phyloP scores from a whole-genome alignment of 1,140 invertebrate genomes.

The Doryteuthis pealeii region DNA sequence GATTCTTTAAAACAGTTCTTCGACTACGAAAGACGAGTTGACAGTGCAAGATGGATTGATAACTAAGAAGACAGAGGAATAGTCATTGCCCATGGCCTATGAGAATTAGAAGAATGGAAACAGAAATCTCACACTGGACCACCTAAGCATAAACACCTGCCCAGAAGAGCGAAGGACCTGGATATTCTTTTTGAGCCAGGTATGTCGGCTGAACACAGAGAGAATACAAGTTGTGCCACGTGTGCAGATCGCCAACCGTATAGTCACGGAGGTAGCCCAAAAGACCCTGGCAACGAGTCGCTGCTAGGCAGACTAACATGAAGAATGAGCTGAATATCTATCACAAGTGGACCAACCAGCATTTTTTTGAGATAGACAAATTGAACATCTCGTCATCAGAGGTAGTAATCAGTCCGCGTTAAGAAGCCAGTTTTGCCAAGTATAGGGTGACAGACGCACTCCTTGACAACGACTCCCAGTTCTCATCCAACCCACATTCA shows the following conservation, averaged over 20 bases:
- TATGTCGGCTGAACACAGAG: background rate
- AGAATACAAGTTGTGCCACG: background rate
- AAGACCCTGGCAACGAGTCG: constrained; percentile 18
- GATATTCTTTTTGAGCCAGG: background rate
- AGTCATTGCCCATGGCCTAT: constrained; percentile 24
- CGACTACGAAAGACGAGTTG: too few relatives aligned
- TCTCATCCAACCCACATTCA: background rate
- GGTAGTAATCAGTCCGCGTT: background rate
- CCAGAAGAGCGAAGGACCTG: background rate
- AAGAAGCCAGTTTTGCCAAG: constrained; percentile 15
- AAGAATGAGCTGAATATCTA: constrained; percentile 6
- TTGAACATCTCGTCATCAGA: background rate
- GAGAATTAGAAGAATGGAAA: constrained; percentile 24
- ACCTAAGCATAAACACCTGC: background rate
- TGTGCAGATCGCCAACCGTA: constrained; percentile 14
- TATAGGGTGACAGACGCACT: constrained; percentile 17
- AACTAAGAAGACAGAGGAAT: constrained; percentile 29
- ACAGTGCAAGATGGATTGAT: constrained; percentile 34
- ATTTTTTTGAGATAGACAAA: constrained; percentile 20
- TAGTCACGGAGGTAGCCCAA: constrained; percentile 13
- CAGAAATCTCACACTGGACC: constrained; percentile 21
- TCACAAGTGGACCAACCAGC: constrained; percentile 19
- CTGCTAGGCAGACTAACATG: constrained; percentile 10
- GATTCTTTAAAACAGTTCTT: constrained; percentile 16
- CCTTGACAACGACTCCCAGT: background rate